Evolutionary conservation across 2,113 vertebrate species (phyloP).

Genomic region (Melospiza melodia): DNA sequence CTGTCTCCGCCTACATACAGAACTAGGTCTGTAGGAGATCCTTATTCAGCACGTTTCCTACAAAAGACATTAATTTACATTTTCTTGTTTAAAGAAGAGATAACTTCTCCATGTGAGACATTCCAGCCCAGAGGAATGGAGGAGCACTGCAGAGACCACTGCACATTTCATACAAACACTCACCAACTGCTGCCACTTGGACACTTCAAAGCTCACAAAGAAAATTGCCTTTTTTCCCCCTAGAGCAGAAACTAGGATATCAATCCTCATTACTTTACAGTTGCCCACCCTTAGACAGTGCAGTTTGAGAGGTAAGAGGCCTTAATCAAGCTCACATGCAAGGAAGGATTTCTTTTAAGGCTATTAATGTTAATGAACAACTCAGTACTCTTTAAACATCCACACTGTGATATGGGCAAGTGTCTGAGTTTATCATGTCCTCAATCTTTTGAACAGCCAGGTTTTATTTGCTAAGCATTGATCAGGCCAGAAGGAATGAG

Average conservation of each 20-base stretch:
- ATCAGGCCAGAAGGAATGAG: neutral
- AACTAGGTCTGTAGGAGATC: constrained; percentile 26
- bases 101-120: neutral
- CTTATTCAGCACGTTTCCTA: constrained; percentile 15
- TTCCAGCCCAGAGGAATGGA: neutral
- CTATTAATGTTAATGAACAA: constrained; percentile 45
- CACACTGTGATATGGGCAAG: neutral
- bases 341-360: neutral
- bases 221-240: neutral
- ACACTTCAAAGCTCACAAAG: neutral
- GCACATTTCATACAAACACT: neutral
- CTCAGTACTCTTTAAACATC: neutral
- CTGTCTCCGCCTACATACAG: constrained; percentile 30
- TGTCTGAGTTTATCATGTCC: constrained; percentile 16
- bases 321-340: neutral
- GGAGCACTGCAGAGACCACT: neutral
- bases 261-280: neutral
- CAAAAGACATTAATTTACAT: constrained; percentile 25
- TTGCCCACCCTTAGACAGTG: neutral
- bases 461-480: constrained; percentile 40
- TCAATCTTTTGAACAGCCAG: neutral
- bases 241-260: neutral
- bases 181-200: neutral
- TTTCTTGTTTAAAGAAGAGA: constrained; percentile 41
- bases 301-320: neutral